These are phyloP conservation scores for Dasyornis broadbenti DNA, from an alignment of 2,113 vertebrate genomes.

Conservation along the genomic window DNA sequence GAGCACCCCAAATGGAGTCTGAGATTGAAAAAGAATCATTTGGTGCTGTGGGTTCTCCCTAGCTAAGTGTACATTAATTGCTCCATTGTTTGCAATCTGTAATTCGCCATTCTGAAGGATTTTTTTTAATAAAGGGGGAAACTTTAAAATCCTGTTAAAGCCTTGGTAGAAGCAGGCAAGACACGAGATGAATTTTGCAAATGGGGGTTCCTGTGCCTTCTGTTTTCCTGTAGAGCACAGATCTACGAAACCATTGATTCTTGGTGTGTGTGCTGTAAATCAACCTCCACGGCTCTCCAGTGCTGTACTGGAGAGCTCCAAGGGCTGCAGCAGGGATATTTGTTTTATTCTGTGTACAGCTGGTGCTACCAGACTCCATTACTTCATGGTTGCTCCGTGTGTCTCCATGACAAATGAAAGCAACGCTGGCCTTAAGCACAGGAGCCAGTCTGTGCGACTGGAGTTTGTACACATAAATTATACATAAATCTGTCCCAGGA, in stretches of 20 bases:
- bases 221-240: not conserved
- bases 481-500: not conserved
- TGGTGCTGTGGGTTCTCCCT: not conserved
- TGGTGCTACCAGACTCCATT: not conserved
- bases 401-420: not conserved
- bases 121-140: not conserved
- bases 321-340: not conserved
- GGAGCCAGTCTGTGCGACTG: not conserved
- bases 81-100: not conserved
- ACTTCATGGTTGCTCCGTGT: not conserved
- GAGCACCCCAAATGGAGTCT: not conserved
- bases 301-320: accelerated
- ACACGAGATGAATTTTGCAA: not conserved
- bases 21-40: not conserved
- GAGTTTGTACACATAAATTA: not conserved
- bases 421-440: not conserved
- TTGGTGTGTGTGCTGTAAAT: not conserved
- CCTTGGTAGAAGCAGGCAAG: not conserved
- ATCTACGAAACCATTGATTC: not conserved
- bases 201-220: not conserved
- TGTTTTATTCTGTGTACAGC: not conserved
- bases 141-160: not conserved
- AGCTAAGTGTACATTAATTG: not conserved
- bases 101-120: not conserved
- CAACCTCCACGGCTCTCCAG: accelerated